Evolutionary conservation across 2,797 vertebrate genomes (phyloP), one percentile per base, ranked within the genome.

Genomic region (Stomatorhinus walkeri): DNA sequence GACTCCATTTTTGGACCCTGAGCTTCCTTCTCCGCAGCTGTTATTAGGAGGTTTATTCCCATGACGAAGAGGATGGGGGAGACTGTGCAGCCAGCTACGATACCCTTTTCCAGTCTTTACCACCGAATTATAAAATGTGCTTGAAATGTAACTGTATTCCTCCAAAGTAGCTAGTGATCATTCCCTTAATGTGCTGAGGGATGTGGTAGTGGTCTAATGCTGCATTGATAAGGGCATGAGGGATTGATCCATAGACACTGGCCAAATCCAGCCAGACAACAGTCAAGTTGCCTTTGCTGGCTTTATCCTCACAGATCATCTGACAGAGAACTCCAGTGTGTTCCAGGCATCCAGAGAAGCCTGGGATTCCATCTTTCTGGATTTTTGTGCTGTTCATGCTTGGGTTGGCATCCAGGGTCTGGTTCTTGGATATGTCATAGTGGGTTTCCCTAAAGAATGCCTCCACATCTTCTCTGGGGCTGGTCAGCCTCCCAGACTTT

Each of bases 111-210:
- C 72, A 36, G 64, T 51, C 12, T 76, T 87, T 87, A 24, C 68
- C 85, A 87, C 36, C 56, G n/a, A 52, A 68, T 84, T 81, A 76
- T 89, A n/a, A 81, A 52, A 52, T 52, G 51, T 14, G 51, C 51
- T 52, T 52, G 14, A 52, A 52, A 87, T 83, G 46, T 64, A 87
- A 3, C 85, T 87, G 68, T 40, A 87, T 83, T 61, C 89, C 72
- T 7, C 89, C 51, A 48, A 83, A 84, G 86, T 87, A 89, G 32
- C 56, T 88, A 86, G n/a, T 84, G 89, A 89, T 89, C 72, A 89
- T 81, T 87, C 28, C 24, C 86, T 88, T 87, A n/a, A 87, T 87
- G 68, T 89, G 61, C 64, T 46, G 56, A 54, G 64, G 51, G 86
- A 88, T 88, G 51, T 61, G 76, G 61, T 68, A 52, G 51, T 52